Percentiles rank a stretch among this genome's conserved stretches.
Conservation (phyloP, 1,140 invertebrate genomes). For the Ostrea denselamellosa region DNA sequence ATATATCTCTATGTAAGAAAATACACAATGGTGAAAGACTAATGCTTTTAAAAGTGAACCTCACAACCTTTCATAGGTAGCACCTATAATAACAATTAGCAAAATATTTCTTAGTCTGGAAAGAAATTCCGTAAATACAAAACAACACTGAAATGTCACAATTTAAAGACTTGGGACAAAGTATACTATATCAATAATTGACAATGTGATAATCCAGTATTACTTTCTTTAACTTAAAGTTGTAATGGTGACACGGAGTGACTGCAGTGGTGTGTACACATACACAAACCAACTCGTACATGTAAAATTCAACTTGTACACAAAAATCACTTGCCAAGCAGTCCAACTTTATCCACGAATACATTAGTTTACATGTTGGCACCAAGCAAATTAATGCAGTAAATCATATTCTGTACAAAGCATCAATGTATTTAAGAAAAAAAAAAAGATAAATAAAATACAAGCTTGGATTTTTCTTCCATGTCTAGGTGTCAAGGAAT, state of each 20-base stretch:
- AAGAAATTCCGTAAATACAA: neutral
- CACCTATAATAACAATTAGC: neutral
- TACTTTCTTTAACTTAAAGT: neutral
- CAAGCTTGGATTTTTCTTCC: too few species aligned
- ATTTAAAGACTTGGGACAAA: neutral
- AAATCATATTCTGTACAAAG: too few species aligned
- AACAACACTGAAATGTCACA: neutral
- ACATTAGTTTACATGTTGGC: too few species aligned
- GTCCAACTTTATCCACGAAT: too few species aligned
- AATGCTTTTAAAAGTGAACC: neutral
- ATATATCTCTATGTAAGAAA: neutral
- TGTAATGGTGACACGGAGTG: neutral
- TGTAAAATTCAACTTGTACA: too few species aligned
- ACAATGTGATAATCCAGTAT: neutral
- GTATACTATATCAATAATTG: neutral
- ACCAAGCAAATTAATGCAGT: too few species aligned
- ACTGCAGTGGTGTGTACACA: neutral
- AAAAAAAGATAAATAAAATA: too few species aligned
- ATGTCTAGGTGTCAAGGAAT: too few species aligned
- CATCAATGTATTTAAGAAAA: too few species aligned
- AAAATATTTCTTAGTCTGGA: neutral
- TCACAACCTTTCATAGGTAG: neutral
- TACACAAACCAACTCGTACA: too few species aligned
- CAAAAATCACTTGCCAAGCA: too few species aligned
- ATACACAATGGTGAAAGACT: constrained; percentile 15